Base-by-base conservation (phyloP, 2,113 vertebrate species). In the Zapus hudsonius region DNA sequence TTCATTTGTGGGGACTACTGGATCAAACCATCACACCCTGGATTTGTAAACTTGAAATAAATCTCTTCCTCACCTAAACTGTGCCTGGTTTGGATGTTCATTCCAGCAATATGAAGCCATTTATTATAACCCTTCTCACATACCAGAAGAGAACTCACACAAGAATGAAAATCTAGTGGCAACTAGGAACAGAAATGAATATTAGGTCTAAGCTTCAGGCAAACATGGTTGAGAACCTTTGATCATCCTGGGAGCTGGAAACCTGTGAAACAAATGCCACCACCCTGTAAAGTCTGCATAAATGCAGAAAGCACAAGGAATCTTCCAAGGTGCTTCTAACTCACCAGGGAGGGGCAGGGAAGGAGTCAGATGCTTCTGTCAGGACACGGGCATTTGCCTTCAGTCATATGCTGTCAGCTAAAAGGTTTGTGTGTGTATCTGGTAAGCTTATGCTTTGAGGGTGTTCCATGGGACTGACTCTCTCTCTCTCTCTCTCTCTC, bases 311-410 rank as follows among this genome's bases (percentile, higher is more conserved):
- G 11, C 8, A 3, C 16, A 59, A 15, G 5, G 0, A 1, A 2
- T 36, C 7, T 4, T 15, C 20, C 1, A 12, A 3, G 2, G 23
- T 33, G 12, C 42, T 75, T 75, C 47, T 63, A 74, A 72, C 31
- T 1, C 8, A 72, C 81, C 59, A 11, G 36, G 4, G 20, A 8
- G 7, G 2, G 10, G 5, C 0, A 52, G 7, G 25, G 6, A 31
- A 63, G 72, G 31, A 57, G 16, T 87, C 40, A 64, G 95, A 88
- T 33, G 2, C 70, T 84, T 82, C 73, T 83, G 94, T 75, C 90
- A 70, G 81, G 85, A 95, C 61, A 88, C 38, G 1, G 27, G 44
- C 47, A 7, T 67, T 94, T 0, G 3, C 85, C 89, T 94, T 90
- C 44, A 42, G 63, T 92, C 90, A 87, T 80, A 74, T 4, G 3